Base-by-base conservation (phyloP, 2,888 invertebrate species). In the Ophion slaviceki region DNA sequence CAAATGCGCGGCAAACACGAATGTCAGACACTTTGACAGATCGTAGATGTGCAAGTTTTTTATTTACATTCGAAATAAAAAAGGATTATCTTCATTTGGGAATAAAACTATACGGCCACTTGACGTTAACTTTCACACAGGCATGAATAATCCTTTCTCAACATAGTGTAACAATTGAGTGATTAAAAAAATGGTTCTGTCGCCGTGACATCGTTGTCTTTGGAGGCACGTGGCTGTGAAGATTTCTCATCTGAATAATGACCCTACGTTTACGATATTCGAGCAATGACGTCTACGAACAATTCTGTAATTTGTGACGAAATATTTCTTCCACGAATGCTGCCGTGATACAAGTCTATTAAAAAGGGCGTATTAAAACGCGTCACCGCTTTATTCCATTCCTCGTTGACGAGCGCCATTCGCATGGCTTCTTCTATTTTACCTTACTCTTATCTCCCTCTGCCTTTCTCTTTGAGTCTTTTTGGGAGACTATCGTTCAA, bases 201-300 rank as follows among this genome's bases (percentile, higher is more conserved):
- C 10, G 24, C 59, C 53, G 10, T 20, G 28, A 72, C 72, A 66
- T 66, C 80, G 57, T 67, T n/a, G 61, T 64, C 68, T 72, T 32
- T 70, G 59, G n/a, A 40, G 61, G 7, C 77, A 66, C 47, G 66
- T 57, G n/a, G 40, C 40, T 68, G 59, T 79, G 68, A 74, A 67
- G 70, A 62, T 64, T 79, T 76, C 59, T 72, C 67, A 80, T 84
- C 71, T 64, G 68, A 20, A 78, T 2, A 70, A 14, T 80, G 74
- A 40, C 66, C 45, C 3, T 70, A 57, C 17, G 68, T 28, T 53
- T 84, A 24, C 53, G 28, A 71, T 76, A 45, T 20, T 62, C 70
- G 64, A 32, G 75, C 57, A 64, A 80, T 72, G 75, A 70, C 66
- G 68, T 57, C 57, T 84, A 57, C 40, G 61, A 70, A 75, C 40